Conservation (phyloP, 2,797 vertebrate species). For the Spatula clypeata region DNA sequence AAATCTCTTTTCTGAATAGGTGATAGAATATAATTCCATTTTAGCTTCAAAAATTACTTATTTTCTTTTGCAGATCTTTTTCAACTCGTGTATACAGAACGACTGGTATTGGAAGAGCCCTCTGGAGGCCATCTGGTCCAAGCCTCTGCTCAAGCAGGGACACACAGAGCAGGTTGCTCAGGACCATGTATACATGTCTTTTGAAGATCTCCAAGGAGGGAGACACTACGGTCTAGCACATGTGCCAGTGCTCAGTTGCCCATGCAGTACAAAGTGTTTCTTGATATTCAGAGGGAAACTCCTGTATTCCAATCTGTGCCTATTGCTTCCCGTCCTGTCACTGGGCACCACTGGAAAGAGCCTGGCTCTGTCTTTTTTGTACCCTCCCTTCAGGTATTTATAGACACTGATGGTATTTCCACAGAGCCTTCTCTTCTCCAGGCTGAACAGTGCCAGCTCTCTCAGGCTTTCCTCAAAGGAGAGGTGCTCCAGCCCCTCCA, state of each 20-base stretch:
- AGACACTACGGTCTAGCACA: fast-evolving
- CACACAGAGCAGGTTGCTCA: background rate
- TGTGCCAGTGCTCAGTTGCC: background rate
- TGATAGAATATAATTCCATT: background rate
- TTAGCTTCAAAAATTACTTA: background rate
- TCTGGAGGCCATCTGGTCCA: background rate
- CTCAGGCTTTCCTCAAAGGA: background rate
- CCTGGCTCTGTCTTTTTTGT: background rate
- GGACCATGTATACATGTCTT: background rate
- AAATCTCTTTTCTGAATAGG: background rate
- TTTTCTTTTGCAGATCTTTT: background rate
- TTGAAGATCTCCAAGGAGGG: background rate
- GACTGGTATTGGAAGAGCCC: background rate
- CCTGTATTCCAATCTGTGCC: background rate
- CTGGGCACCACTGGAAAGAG: background rate
- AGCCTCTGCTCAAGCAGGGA: background rate
- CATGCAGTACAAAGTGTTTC: background rate
- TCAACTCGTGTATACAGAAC: background rate
- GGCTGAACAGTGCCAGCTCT: background rate
- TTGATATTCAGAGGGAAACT: background rate
- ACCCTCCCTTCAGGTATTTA: background rate
- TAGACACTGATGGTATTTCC: fast-evolving
- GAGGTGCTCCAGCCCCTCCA: background rate
- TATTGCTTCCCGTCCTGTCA: background rate
- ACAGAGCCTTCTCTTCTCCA: background rate